These are phyloP conservation scores for Ptilodon capucinus DNA, from an alignment of 2,888 invertebrate genomes.

Conservation along the genomic window DNA sequence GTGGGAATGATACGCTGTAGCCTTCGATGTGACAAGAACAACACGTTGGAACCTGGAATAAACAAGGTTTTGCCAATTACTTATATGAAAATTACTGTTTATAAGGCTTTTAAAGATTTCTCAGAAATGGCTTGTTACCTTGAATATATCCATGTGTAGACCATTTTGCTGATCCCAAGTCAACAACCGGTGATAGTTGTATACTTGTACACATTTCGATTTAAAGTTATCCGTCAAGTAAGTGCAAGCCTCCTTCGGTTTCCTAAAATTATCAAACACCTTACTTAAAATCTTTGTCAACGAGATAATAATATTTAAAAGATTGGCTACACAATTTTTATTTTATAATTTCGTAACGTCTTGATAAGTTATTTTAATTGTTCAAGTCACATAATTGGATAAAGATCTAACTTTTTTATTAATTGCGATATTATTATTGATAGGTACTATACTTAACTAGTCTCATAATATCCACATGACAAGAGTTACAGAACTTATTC, in stretches of 20 bases:
- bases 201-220: slow-evolving; percentile 91
- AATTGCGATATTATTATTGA: too few species aligned
- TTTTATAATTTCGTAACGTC: too few species aligned
- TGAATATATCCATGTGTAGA: slow-evolving; percentile 92
- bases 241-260: slow-evolving; percentile 88
- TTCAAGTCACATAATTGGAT: too few species aligned
- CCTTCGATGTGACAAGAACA: slow-evolving; percentile 92
- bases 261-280: slow-evolving; percentile 75
- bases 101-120: not conserved
- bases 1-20: slow-evolving; percentile 86
- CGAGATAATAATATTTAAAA: not conserved
- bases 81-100: not conserved
- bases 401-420: too few species aligned
- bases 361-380: not conserved
- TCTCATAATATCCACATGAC: too few species aligned
- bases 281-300: not conserved
- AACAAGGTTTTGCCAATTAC: not conserved
- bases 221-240: slow-evolving; percentile 90
- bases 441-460: too few species aligned
- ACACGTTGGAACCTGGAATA: slow-evolving; percentile 87
- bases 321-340: not conserved
- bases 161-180: slow-evolving; percentile 92
- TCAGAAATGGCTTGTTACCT: slow-evolving; percentile 71
- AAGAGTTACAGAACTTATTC: too few species aligned
- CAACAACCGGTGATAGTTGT: slow-evolving; percentile 90